phyloP scores from a whole-genome alignment of 2,888 invertebrate species.

The Thumatha senex region DNA sequence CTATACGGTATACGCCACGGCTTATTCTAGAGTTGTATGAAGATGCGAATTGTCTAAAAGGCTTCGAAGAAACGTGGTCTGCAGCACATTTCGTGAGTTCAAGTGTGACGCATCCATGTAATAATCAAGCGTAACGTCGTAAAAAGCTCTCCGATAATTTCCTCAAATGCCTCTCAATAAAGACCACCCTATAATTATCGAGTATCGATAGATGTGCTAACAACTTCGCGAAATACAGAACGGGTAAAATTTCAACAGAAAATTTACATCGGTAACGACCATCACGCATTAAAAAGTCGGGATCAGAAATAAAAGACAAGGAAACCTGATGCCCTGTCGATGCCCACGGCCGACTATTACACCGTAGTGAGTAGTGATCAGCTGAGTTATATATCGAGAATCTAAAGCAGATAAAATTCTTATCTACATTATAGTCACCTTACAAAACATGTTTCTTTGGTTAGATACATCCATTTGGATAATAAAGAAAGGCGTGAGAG shows the following conservation, averaged over 20 bases:
- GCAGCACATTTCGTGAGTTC: too few species aligned
- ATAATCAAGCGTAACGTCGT: constrained; percentile 1
- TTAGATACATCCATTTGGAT: too few species aligned
- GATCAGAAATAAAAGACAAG: constrained; percentile 30
- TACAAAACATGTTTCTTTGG: too few species aligned
- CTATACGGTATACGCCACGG: too few species aligned
- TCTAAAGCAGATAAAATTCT: too few species aligned
- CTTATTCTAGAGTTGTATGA: too few species aligned
- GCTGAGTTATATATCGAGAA: too few species aligned
- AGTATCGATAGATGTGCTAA: constrained; percentile 45
- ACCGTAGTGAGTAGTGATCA: constrained; percentile 31
- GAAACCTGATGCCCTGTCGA: constrained; percentile 25
- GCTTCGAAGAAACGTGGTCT: too few species aligned
- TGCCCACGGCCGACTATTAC: constrained; percentile 19
- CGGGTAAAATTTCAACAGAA: constrained; percentile 29
- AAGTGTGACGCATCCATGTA: background rate
- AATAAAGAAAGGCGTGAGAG: too few species aligned
- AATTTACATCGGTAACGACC: constrained; percentile 31
- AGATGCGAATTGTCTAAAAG: too few species aligned
- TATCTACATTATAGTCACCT: too few species aligned
- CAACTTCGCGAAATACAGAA: constrained; percentile 31
- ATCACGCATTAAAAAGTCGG: constrained; percentile 23
- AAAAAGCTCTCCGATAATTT: constrained; percentile 19
- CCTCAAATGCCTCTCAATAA: constrained; percentile 8
- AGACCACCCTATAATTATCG: constrained; percentile 22